These are phyloP conservation scores for Danaus melanippus DNA, from an alignment of 1,140 invertebrate genomes.

Conservation along the genomic window DNA sequence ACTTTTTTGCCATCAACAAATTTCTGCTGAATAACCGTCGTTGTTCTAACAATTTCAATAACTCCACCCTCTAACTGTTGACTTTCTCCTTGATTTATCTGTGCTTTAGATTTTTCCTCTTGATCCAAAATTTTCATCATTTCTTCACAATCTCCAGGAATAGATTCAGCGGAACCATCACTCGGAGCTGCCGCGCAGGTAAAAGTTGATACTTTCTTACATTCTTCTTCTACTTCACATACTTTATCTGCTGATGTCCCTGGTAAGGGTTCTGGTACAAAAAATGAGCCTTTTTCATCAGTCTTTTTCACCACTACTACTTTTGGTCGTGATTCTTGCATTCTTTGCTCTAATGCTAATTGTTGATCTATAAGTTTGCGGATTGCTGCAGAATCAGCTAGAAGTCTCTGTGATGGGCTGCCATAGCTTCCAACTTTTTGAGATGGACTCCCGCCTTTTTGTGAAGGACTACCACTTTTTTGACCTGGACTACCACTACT, in stretches of 20 bases:
- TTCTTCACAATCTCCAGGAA: constrained; percentile 66
- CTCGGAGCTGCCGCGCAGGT: constrained; percentile 71
- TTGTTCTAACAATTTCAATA: constrained; percentile 71
- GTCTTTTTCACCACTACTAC: constrained; percentile 66
- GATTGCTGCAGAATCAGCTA: constrained; percentile 62
- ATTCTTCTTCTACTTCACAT: constrained; percentile 50
- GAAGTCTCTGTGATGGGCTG: constrained; percentile 68
- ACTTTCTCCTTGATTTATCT: constrained; percentile 28
- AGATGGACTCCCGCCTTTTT: constrained; percentile 64
- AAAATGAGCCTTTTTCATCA: constrained; percentile 66
- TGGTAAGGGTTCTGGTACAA: constrained; percentile 58
- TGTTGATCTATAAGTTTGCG: constrained; percentile 68
- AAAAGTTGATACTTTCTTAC: constrained; percentile 61
- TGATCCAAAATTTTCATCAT: constrained; percentile 68
- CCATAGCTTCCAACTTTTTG: constrained; percentile 71
- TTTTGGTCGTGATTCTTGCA: constrained; percentile 58
- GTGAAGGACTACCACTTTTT: constrained; percentile 64
- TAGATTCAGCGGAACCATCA: constrained; percentile 65
- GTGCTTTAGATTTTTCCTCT: constrained; percentile 52
- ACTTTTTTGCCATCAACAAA: constrained; percentile 72
- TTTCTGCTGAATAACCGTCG: constrained; percentile 71
- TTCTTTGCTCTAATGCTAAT: constrained; percentile 61
- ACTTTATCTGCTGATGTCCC: constrained; percentile 36
- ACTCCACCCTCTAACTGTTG: constrained; percentile 44
- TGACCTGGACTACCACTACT: constrained; percentile 66